phyloP scores from a whole-genome alignment of 2,888 invertebrate genomes.

The Julus scandinavius region DNA sequence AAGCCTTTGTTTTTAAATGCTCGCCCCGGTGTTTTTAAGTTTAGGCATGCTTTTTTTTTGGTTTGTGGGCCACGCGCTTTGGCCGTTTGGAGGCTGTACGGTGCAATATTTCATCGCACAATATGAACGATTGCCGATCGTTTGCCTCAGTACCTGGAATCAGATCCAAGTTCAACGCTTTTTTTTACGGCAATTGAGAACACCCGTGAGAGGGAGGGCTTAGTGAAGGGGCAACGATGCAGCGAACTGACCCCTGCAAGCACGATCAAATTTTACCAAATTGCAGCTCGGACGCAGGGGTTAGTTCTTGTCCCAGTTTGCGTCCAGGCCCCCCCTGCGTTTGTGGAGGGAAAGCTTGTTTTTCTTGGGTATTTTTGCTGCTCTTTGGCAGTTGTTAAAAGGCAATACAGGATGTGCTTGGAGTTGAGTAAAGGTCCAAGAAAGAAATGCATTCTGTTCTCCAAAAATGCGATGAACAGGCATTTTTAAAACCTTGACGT shows the following conservation, averaged over 20 bases:
- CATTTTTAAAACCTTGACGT: too few relatives aligned
- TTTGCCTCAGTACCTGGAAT: neutral
- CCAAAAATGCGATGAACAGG: too few relatives aligned
- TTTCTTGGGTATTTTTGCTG: neutral
- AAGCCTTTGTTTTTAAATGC: neutral
- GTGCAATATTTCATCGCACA: neutral
- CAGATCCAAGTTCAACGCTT: neutral
- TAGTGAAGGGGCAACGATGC: neutral
- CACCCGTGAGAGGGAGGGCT: neutral
- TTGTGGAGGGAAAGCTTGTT: neutral
- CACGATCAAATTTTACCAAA: neutral
- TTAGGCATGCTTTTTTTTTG: neutral
- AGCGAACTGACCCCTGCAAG: neutral
- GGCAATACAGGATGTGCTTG: neutral
- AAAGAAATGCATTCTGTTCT: too few relatives aligned
- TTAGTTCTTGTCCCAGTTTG: neutral
- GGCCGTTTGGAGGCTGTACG: neutral
- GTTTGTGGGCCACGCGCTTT: neutral
- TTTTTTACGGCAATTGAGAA: neutral
- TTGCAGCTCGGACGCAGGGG: neutral
- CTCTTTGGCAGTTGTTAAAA: neutral
- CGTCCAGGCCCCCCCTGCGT: neutral
- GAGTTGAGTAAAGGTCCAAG: too few relatives aligned
- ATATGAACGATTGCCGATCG: too few relatives aligned
- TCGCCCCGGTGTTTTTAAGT: neutral